Conservation (phyloP, 64 coral and sea anemone species). For the Pocillopora damicornis region DNA sequence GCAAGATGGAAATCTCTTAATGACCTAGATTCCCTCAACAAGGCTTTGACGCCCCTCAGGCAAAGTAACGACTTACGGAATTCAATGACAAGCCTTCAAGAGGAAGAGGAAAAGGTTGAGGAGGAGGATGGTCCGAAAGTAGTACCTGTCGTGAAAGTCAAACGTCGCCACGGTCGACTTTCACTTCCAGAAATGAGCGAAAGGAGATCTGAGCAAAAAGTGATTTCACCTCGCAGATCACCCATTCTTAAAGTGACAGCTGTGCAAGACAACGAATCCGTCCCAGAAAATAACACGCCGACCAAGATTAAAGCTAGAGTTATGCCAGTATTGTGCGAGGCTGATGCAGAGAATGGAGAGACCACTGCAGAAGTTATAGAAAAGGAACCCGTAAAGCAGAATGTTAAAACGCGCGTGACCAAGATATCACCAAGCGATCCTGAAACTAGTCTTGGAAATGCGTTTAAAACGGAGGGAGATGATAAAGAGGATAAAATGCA, state of each 20-base stretch:
- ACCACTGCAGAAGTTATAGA: neutral
- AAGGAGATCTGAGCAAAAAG: neutral
- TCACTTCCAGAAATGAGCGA: slow-evolving; percentile 1
- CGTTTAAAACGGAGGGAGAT: neutral
- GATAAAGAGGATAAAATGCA: neutral
- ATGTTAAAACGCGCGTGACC: slow-evolving; percentile 1
- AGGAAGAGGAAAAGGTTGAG: slow-evolving; percentile 10
- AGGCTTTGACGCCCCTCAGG: neutral
- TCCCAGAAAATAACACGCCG: neutral
- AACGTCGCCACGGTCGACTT: neutral
- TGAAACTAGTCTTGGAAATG: neutral
- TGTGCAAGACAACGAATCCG: neutral
- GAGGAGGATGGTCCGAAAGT: neutral
- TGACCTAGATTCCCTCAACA: slow-evolving; percentile 56
- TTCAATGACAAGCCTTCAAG: neutral
- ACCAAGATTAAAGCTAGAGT: neutral
- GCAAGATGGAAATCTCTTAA: slow-evolving; percentile 85
- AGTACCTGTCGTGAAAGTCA: neutral
- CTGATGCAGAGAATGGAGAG: neutral
- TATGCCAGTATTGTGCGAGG: neutral
- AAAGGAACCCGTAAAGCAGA: neutral
- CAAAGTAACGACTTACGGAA: neutral
- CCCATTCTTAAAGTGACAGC: slow-evolving; percentile 21
- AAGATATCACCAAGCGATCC: neutral
- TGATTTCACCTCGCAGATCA: neutral